These are phyloP conservation scores for Thumatha senex DNA, from an alignment of 2,888 invertebrate species.

Conservation along the genomic window DNA sequence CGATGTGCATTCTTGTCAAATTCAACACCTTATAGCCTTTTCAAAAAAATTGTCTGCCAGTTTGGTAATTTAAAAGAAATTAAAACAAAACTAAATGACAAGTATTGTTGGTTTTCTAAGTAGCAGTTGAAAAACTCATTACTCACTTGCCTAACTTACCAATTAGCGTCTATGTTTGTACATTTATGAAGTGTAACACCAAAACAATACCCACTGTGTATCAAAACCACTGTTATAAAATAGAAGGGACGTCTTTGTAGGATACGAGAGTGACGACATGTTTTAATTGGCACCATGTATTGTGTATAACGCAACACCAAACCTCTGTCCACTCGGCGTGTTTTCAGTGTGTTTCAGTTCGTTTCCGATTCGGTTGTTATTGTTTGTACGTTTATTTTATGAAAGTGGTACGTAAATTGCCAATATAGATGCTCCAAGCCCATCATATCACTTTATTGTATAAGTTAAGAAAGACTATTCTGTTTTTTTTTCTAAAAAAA, in stretches of 20 bases:
- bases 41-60: too few species aligned
- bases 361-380: not conserved
- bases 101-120: too few species aligned
- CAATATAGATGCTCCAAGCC: too few species aligned
- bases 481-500: too few species aligned
- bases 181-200: not conserved
- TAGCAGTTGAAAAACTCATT: too few species aligned
- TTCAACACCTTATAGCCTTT: too few species aligned
- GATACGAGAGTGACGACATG: constrained; percentile 3
- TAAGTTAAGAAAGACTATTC: too few species aligned
- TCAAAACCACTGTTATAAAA: not conserved
- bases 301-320: not conserved
- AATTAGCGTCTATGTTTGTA: too few species aligned
- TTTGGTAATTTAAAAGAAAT: too few species aligned
- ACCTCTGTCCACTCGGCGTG: not conserved
- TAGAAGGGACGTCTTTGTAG: constrained; percentile 5
- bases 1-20: too few species aligned
- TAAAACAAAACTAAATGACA: too few species aligned
- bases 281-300: constrained; percentile 10
- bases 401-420: not conserved
- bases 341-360: constrained; percentile 3
- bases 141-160: not conserved
- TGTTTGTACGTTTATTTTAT: not conserved
- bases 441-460: too few species aligned
- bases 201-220: not conserved